These are phyloP conservation scores for Atta cephalotes DNA, from an alignment of 1,140 invertebrate genomes.

Conservation along the genomic window DNA sequence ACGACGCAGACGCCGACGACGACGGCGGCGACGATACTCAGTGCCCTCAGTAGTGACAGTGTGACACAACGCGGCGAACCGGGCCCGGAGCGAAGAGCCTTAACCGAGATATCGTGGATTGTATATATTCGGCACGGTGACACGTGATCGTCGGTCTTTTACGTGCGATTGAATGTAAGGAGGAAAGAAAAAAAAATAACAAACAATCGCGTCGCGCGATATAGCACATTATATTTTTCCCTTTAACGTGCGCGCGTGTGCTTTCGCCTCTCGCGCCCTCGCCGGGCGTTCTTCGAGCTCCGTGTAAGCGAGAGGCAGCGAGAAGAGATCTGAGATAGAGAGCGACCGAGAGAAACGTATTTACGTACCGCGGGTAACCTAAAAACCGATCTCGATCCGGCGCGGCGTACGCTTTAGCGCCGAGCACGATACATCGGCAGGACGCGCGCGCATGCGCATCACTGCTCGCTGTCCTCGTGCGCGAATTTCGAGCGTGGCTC, in stretches of 20 bases:
- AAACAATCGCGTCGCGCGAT: slow-evolving; percentile 50
- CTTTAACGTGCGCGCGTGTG: slow-evolving; percentile 27
- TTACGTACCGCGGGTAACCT: slow-evolving; percentile 71
- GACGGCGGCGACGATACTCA: background rate
- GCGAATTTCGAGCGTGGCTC: slow-evolving; percentile 68
- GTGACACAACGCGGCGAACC: slow-evolving; percentile 31
- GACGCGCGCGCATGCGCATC: slow-evolving; percentile 68
- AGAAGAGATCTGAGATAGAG: slow-evolving; percentile 16
- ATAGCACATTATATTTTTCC: no score
- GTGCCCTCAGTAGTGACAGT: slow-evolving; percentile 45
- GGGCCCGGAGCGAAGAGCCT: background rate
- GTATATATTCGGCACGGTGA: background rate
- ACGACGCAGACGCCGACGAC: slow-evolving; percentile 15
- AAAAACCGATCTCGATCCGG: slow-evolving; percentile 66
- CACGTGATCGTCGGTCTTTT: slow-evolving; percentile 19
- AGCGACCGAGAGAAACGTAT: slow-evolving; percentile 48
- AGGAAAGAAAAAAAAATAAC: slow-evolving; percentile 42
- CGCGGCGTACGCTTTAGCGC: background rate
- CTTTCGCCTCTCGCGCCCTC: slow-evolving; percentile 46
- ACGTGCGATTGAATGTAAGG: slow-evolving; percentile 31
- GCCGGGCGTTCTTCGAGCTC: slow-evolving; percentile 6
- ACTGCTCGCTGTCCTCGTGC: slow-evolving; percentile 59
- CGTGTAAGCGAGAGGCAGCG: slow-evolving; percentile 38
- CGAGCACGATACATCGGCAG: slow-evolving; percentile 53
- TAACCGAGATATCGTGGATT: background rate